These are phyloP conservation scores for Rhodinocichla rosea DNA, from an alignment of 2,113 vertebrate species.

Conservation along the genomic window DNA sequence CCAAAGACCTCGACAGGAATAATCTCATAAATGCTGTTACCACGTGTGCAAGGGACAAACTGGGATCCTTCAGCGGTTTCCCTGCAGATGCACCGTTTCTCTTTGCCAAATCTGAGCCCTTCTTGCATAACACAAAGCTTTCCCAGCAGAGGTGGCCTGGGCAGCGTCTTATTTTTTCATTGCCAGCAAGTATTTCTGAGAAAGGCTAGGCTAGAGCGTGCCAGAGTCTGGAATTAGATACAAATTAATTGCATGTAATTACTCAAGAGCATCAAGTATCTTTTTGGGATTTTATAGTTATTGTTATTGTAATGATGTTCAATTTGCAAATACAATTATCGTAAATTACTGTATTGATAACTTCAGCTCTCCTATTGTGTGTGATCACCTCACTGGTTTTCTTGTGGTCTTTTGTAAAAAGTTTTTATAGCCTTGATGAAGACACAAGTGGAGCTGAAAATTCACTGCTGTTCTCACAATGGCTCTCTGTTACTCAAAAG, in stretches of 20 bases:
- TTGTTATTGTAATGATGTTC: slow-evolving; percentile 34
- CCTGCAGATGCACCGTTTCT: neutral
- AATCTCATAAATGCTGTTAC: neutral
- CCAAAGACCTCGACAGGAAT: neutral
- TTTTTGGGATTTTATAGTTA: slow-evolving; percentile 27
- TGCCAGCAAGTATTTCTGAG: slow-evolving; percentile 55
- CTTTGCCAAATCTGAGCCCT: slow-evolving; percentile 5
- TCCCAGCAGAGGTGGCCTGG: slow-evolving; percentile 38
- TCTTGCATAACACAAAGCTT: slow-evolving; percentile 25
- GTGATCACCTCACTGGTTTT: neutral
- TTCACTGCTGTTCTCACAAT: neutral
- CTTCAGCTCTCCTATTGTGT: neutral
- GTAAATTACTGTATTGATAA: slow-evolving; percentile 47
- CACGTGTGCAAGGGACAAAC: neutral
- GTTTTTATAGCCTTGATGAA: neutral
- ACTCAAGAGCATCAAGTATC: slow-evolving; percentile 41
- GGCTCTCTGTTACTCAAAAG: slow-evolving; percentile 4
- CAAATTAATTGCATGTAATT: slow-evolving; percentile 66
- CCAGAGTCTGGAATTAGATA: slow-evolving; percentile 62
- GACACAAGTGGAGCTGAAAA: neutral
- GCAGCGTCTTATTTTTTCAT: slow-evolving; percentile 37
- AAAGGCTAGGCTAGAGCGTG: slow-evolving; percentile 29
- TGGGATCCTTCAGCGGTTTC: neutral
- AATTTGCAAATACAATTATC: slow-evolving; percentile 60
- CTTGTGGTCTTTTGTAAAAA: slow-evolving; percentile 2